These are phyloP conservation scores for Schlechtendalia chinensis DNA, from an alignment of 1,140 invertebrate genomes.

Conservation along the genomic window DNA sequence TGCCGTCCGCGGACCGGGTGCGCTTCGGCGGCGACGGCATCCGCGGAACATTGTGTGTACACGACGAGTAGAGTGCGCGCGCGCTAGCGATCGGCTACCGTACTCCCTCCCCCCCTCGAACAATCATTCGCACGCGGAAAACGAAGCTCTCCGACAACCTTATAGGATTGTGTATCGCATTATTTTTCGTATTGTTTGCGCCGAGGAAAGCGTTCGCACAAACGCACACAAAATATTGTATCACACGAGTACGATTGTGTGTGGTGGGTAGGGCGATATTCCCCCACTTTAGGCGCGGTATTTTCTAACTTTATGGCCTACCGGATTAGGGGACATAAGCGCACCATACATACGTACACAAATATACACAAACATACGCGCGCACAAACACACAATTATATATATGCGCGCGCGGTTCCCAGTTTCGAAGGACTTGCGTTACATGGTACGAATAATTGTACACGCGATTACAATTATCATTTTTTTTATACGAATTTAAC, in stretches of 20 bases:
- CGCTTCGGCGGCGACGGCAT: too few species aligned
- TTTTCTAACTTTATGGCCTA: not conserved
- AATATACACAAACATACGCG: too few species aligned
- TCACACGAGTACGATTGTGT: not conserved
- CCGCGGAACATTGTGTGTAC: too few species aligned
- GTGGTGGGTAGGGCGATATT: not conserved
- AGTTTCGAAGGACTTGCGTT: not conserved
- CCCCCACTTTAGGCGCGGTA: not conserved
- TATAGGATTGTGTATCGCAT: not conserved
- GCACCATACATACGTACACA: not conserved
- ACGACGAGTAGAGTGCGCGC: too few species aligned
- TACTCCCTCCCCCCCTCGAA: too few species aligned
- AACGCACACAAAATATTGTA: not conserved
- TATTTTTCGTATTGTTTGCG: not conserved
- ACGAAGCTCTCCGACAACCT: too few species aligned
- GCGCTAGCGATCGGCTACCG: too few species aligned
- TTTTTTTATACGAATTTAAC: too few species aligned
- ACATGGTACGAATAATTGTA: not conserved
- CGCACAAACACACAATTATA: not conserved
- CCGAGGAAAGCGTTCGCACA: not conserved
- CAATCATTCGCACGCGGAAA: too few species aligned
- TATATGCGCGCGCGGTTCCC: not conserved
- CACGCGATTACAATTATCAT: too few species aligned
- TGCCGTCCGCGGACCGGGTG: too few species aligned
- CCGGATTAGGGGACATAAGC: not conserved